phyloP scores from a whole-genome alignment of 2,797 vertebrate genomes.

The Clarias fuscus region DNA sequence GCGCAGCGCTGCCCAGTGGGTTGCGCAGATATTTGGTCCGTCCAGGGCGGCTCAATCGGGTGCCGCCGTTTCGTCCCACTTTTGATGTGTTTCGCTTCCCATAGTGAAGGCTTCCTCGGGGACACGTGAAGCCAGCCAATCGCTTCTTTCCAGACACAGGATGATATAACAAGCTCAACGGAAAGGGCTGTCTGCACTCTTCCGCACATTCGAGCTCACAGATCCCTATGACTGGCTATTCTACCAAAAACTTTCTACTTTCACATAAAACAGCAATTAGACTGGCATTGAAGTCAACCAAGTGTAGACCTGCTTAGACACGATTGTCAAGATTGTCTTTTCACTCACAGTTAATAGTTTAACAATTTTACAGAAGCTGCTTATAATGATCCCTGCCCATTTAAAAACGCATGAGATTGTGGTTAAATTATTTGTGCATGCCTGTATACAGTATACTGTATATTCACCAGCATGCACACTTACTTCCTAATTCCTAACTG shows the following conservation, averaged over 20 bases:
- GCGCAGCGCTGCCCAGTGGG: too few relatives aligned
- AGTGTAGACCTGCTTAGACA: background rate
- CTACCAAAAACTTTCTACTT: background rate
- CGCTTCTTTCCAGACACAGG: background rate
- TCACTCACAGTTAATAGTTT: background rate
- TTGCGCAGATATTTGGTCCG: too few relatives aligned
- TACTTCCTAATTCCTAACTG: too few relatives aligned
- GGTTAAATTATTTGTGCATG: background rate
- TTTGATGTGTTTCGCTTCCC: too few relatives aligned
- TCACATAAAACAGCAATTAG: background rate
- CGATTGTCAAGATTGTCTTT: background rate
- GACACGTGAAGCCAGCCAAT: background rate
- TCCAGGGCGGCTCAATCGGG: too few relatives aligned
- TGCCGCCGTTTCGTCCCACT: too few relatives aligned
- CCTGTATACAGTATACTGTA: too few relatives aligned
- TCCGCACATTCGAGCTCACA: background rate
- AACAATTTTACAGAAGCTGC: background rate
- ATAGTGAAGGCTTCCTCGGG: background rate
- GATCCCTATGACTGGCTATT: background rate
- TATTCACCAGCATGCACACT: too few relatives aligned
- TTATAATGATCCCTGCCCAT: background rate
- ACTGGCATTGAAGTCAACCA: too few relatives aligned
- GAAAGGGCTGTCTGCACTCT: background rate
- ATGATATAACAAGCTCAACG: background rate
- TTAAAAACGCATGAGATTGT: background rate